Conservation (phyloP, 30 jellyfish, hydroid and myxozoan genomes). For the Cassiopea andromeda region DNA sequence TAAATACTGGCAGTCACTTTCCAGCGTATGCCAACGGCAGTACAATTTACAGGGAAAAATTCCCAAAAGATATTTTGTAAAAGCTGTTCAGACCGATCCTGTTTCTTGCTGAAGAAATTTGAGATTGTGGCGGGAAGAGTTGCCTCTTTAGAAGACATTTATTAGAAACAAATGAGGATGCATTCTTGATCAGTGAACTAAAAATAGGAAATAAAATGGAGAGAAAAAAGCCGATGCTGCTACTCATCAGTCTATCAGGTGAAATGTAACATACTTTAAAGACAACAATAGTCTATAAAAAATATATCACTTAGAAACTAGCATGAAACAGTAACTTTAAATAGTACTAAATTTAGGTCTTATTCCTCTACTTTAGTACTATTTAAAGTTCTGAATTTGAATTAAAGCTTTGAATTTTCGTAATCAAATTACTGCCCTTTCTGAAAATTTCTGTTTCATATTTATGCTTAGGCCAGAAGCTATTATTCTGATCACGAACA, state of each 20-base stretch:
- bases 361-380: too few relatives aligned
- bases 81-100: neutral
- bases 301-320: neutral
- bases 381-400: too few relatives aligned
- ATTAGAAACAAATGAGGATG: neutral
- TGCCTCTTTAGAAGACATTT: neutral
- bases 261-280: neutral
- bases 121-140: neutral
- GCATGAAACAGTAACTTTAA: neutral
- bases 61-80: too few relatives aligned
- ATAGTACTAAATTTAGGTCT: neutral
- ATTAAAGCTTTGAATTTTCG: too few relatives aligned
- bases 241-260: constrained; percentile 19
- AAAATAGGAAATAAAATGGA: neutral
- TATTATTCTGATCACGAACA: too few relatives aligned
- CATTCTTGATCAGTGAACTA: neutral
- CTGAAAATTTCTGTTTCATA: too few relatives aligned
- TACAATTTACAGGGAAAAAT: too few relatives aligned
- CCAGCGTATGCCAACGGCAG: too few relatives aligned
- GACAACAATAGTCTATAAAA: neutral
- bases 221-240: neutral
- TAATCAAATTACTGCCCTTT: too few relatives aligned
- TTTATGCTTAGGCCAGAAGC: too few relatives aligned
- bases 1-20: too few relatives aligned
- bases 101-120: neutral